Evolutionary conservation across 2,113 vertebrate genomes (phyloP).

Genomic region (Andinoacara biseriatus): DNA sequence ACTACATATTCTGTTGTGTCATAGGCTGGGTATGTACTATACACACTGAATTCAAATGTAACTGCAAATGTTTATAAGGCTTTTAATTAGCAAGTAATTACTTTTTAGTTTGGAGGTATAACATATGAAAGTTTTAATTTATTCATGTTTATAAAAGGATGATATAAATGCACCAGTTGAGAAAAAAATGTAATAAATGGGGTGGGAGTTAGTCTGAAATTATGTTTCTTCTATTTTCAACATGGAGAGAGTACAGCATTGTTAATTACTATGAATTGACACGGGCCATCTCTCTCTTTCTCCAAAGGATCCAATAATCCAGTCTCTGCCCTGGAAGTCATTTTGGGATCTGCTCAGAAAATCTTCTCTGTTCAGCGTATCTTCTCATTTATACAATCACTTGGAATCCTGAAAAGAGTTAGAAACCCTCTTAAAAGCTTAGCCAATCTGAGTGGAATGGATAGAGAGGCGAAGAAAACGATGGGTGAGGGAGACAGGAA

Average conservation of each 20-base stretch:
- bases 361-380: slow-evolving; percentile 28
- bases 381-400: slow-evolving; percentile 42
- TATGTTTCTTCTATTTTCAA: neutral
- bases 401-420: slow-evolving; percentile 63
- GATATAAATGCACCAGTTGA: neutral
- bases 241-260: neutral
- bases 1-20: neutral
- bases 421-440: slow-evolving; percentile 64
- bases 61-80: neutral
- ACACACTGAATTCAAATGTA: neutral
- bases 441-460: slow-evolving; percentile 62
- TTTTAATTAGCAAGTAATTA: neutral
- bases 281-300: neutral
- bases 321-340: neutral
- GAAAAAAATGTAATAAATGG: neutral
- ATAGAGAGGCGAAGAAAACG: slow-evolving; percentile 49
- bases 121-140: neutral
- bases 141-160: neutral
- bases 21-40: neutral
- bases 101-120: neutral
- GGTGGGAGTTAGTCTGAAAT: neutral
- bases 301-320: neutral
- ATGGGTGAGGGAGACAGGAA: slow-evolving; percentile 33
- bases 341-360: slow-evolving; percentile 35
- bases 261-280: slow-evolving; percentile 10